Evolutionary conservation across 2,113 vertebrate genomes (phyloP).

Genomic region (human): DNA sequence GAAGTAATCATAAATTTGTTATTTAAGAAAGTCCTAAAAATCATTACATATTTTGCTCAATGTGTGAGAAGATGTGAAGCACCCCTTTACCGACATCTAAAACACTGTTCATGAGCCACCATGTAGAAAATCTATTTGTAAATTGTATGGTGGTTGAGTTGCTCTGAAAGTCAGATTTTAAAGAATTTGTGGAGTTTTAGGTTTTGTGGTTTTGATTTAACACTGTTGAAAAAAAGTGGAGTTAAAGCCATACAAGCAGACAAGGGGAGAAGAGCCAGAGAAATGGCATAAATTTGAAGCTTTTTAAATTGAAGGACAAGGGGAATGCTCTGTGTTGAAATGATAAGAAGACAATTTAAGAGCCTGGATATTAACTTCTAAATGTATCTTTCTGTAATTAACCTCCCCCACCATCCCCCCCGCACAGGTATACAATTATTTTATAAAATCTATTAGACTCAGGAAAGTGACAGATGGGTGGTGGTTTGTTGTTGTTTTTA

Average conservation of each 20-base stretch:
- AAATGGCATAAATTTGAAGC: not conserved
- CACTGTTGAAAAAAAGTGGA: not conserved
- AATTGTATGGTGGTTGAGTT: not conserved
- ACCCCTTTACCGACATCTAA: not conserved
- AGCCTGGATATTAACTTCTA: not conserved
- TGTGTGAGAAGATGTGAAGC: not conserved
- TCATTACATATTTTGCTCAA: not conserved
- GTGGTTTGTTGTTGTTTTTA: not conserved
- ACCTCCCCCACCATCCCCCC: fast-evolving
- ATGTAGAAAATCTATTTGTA: not conserved
- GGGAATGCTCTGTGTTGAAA: not conserved
- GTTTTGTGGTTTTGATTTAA: not conserved
- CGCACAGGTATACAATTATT: fast-evolving
- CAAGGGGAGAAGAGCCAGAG: not conserved
- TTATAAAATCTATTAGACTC: not conserved
- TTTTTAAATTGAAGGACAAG: not conserved
- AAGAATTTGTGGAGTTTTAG: not conserved
- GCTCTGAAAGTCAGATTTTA: not conserved
- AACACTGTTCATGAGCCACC: not conserved
- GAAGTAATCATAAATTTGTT: not conserved
- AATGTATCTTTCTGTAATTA: not conserved
- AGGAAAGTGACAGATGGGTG: fast-evolving
- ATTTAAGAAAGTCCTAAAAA: not conserved
- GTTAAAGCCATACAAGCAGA: not conserved
- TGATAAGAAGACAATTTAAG: not conserved